A percentile compares a stretch with the other conserved stretches of the same genome.
Evolutionary conservation across 2,113 vertebrate genomes (phyloP).

Genomic region (Hippocampus zosterae): DNA sequence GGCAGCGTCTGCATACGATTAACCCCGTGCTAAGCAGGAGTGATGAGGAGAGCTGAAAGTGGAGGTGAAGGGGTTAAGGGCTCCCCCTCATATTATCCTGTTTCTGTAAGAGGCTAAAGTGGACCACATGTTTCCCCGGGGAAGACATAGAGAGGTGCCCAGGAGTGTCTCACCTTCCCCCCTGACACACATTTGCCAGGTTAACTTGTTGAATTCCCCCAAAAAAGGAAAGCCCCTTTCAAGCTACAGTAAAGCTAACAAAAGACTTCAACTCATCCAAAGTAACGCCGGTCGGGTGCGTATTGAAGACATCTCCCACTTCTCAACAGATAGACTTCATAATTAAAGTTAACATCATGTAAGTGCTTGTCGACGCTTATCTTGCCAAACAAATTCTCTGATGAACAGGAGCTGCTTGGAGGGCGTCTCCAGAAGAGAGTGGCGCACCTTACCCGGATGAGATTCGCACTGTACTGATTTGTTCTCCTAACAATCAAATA

Average conservation of each 20-base stretch:
- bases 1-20: slow-evolving; percentile 62
- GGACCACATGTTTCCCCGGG: slow-evolving; percentile 56
- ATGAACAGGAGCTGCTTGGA: slow-evolving; percentile 28
- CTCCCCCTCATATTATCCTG: slow-evolving; percentile 52
- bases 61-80: slow-evolving; percentile 51
- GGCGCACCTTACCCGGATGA: slow-evolving; percentile 45
- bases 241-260: neutral
- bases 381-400: slow-evolving; percentile 43
- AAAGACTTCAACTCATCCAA: neutral
- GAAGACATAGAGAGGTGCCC: slow-evolving; percentile 45
- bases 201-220: neutral
- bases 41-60: slow-evolving; percentile 43
- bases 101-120: slow-evolving; percentile 50
- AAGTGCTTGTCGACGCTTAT: slow-evolving; percentile 27
- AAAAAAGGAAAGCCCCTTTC: neutral
- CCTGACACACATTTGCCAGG: slow-evolving; percentile 18
- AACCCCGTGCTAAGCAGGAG: slow-evolving; percentile 55
- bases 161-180: slow-evolving; percentile 53
- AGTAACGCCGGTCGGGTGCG: neutral
- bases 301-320: neutral
- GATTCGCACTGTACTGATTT: slow-evolving; percentile 65
- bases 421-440: slow-evolving; percentile 25
- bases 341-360: slow-evolving; percentile 31
- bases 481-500: slow-evolving; percentile 77
- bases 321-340: slow-evolving; percentile 35